A percentile compares a stretch with the other conserved stretches of the same genome.
Conservation (phyloP, 2,797 vertebrate genomes). For the Trachurus trachurus region DNA sequence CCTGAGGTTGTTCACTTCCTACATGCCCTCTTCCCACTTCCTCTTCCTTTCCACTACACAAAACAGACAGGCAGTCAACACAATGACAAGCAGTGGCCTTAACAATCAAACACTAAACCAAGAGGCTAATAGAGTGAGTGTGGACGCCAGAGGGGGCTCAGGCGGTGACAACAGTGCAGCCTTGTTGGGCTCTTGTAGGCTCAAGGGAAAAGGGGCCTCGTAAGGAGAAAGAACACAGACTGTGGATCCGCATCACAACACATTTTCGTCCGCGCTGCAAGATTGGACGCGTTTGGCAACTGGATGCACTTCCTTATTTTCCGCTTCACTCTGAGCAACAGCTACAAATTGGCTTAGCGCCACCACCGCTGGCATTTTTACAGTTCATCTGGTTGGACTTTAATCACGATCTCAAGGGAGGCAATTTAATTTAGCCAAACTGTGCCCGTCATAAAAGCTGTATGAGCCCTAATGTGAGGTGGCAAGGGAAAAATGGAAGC, state of each 20-base stretch:
- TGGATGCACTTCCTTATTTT: conserved; percentile 13
- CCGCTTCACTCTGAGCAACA: not conserved
- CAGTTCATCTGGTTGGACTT: conserved; percentile 39
- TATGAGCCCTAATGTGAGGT: conserved; percentile 2
- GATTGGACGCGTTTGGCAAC: conserved; percentile 37
- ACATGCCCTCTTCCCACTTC: conserved; percentile 48
- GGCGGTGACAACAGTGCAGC: conserved; percentile 13
- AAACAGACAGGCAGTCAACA: conserved; percentile 38
- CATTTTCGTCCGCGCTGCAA: not conserved
- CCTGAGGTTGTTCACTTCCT: conserved; percentile 56
- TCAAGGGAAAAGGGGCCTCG: not conserved
- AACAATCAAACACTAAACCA: conserved; percentile 30
- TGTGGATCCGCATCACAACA: conserved; percentile 16
- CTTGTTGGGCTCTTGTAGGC: conserved; percentile 2
- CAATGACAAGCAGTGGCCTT: conserved; percentile 45
- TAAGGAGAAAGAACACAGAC: conserved; percentile 4
- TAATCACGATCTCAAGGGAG: conserved; percentile 27
- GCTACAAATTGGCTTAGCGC: conserved; percentile 22
- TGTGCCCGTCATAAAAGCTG: conserved; percentile 42
- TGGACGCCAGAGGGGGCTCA: not conserved
- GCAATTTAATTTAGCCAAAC: conserved; percentile 45
- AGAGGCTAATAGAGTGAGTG: not conserved
- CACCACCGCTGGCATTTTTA: conserved; percentile 18
- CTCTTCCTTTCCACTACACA: conserved; percentile 60
- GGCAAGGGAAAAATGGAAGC: conserved; percentile 40